These are phyloP conservation scores for Rhopilema esculentum DNA, from an alignment of 30 jellyfish, hydroid and myxozoan genomes.

Conservation along the genomic window DNA sequence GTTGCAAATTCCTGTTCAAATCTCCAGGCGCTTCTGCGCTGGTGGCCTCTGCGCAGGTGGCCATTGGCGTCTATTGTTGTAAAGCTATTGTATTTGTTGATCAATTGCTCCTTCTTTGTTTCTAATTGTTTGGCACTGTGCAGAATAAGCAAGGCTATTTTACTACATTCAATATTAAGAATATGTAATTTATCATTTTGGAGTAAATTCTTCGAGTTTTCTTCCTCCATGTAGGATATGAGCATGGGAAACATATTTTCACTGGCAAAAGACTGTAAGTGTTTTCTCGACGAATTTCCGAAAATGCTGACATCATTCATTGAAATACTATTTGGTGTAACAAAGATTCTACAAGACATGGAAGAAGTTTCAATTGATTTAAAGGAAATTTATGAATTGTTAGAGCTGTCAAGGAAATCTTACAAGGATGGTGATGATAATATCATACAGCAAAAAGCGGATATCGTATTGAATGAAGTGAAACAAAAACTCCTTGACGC, in stretches of 20 bases:
- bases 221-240: background rate
- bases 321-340: constrained; percentile 22
- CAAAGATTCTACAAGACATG: constrained; percentile 31
- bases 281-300: constrained; percentile 11
- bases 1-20: no score
- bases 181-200: background rate
- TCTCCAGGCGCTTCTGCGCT: no score
- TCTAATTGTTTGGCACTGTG: background rate
- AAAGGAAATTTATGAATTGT: constrained; percentile 11
- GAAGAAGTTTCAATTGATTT: constrained; percentile 13
- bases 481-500: background rate
- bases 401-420: constrained; percentile 8
- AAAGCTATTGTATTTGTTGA: background rate
- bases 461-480: background rate
- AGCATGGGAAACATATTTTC: constrained; percentile 15
- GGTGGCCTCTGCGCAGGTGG: background rate
- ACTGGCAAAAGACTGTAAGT: constrained; percentile 17
- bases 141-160: background rate
- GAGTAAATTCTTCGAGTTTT: background rate
- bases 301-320: constrained; percentile 5
- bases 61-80: background rate
- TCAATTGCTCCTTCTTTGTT: background rate
- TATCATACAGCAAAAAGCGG: constrained; percentile 8
- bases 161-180: background rate
- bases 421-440: constrained; percentile 4